Base-by-base conservation (phyloP, 2,797 vertebrate genomes). In the Halcyon smyrnensis region DNA sequence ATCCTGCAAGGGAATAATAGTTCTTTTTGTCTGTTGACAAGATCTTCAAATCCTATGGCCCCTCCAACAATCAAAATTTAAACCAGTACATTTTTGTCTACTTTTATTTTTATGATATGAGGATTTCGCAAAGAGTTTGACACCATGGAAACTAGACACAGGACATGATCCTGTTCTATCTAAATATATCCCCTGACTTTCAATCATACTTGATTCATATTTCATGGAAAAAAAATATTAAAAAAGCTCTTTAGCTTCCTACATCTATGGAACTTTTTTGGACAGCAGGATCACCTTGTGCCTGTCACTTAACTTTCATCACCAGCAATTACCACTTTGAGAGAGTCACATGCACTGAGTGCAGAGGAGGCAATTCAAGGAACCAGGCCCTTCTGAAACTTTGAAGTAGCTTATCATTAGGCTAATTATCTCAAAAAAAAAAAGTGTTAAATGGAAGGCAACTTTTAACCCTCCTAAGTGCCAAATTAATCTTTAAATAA, bases 131-230 rank as follows among this genome's bases (percentile, higher is more conserved):
- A 96, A 94, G 95, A 96, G 92, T 97, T 97, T 79, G 95, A 97
- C 91, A 95, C 97, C 95, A 97, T 96, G 96, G 97, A 97, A 98
- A 98, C 96, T 95, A 97, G 92, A 82, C 79, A 83, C 51, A 94
- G 92, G 95, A 93, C 92, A 94, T 7, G 57, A 96, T 97, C 89
- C 86, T 92, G 63, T 93, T 95, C 95, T 80, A 74, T 90, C 91
- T 97, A 97, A 98, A 96, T 96, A 96, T 96, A 98, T 94, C 90
- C 73, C 67, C 62, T 1, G 12, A 67, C 70, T 97, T 97, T 96
- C 95, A 97, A 73, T 96, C 94, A 95, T 62, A 28, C 43, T 89
- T 96, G 82, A 19, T 54, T 96, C 87, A 63, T 90, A 67, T 86
- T 95, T 91, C 67, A 94, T 73, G 51, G 89, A 95, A 53, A 50